A percentile compares a stretch with the other conserved stretches of the same genome.
Evolutionary conservation across 2,113 vertebrate species (phyloP).

Genomic region (Athene cunicularia): DNA sequence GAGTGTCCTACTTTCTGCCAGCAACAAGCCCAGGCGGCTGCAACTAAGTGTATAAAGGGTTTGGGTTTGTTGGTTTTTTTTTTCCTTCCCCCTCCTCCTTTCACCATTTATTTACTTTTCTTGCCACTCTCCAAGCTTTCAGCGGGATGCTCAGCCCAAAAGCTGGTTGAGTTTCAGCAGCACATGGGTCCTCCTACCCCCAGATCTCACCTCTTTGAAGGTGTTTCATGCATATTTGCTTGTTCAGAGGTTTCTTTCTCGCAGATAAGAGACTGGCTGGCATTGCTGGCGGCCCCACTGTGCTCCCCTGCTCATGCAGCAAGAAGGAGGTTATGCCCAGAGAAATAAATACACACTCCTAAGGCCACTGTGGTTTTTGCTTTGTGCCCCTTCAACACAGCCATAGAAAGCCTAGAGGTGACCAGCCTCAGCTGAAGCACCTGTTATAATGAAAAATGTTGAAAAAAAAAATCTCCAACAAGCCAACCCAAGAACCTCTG

Average conservation of each 20-base stretch:
- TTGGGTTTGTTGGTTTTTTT: background rate
- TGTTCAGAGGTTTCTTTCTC: background rate
- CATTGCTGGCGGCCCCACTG: fast-evolving
- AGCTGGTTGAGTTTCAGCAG: background rate
- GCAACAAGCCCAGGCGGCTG: background rate
- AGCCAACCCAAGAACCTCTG: background rate
- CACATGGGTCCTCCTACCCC: background rate
- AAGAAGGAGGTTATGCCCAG: background rate
- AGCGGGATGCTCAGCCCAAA: background rate
- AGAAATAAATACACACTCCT: background rate
- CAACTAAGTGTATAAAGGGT: background rate
- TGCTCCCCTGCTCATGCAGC: background rate
- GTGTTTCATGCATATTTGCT: background rate
- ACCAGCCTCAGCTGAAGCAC: background rate
- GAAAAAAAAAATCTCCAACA: background rate
- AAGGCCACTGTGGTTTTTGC: background rate
- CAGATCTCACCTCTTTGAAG: background rate
- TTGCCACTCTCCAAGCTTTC: background rate
- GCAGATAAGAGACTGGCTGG: fast-evolving
- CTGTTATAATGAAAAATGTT: background rate
- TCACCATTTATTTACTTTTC: background rate
- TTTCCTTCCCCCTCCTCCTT: background rate
- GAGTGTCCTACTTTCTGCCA: constrained; percentile 54
- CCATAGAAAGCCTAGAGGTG: background rate
- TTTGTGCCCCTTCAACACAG: background rate